Percentiles rank a stretch among this genome's conserved stretches.
Conservation (phyloP, 1,140 invertebrate genomes). For the Drosophila grimshawi region DNA sequence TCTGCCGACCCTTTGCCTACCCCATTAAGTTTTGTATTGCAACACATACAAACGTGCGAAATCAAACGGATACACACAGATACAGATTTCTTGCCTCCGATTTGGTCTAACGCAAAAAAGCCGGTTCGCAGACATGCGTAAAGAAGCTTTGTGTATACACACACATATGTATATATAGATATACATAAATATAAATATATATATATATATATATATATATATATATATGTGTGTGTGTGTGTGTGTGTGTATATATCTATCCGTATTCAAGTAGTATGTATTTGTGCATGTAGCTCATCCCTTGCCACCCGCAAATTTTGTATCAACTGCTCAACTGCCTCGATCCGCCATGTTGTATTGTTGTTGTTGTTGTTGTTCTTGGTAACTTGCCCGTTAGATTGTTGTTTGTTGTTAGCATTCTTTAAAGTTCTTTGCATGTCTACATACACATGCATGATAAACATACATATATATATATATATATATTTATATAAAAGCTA, state of each 20-base stretch:
- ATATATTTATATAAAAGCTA: conserved; percentile 5
- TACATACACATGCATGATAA: conserved; percentile 2
- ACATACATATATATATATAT: neutral
- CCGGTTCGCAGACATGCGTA: conserved; percentile 78
- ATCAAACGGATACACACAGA: conserved; percentile 54
- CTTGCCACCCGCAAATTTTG: neutral
- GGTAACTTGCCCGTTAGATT: conserved; percentile 12
- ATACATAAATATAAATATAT: neutral
- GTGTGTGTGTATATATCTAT: conserved; percentile 13
- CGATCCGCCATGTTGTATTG: conserved; percentile 57
- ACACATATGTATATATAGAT: too few relatives aligned
- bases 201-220: neutral
- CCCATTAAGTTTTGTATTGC: conserved; percentile 75
- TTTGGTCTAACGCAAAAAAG: conserved; percentile 69
- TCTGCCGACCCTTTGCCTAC: conserved; percentile 67
- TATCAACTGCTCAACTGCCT: neutral
- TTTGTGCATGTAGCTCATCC: conserved; percentile 1
- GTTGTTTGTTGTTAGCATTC: conserved; percentile 28
- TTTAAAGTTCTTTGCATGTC: conserved; percentile 25
- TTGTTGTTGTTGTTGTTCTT: conserved; percentile 15
- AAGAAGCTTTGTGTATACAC: conserved; percentile 22
- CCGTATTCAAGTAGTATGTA: conserved; percentile 23
- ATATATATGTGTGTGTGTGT: conserved; percentile 9
- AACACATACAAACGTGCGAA: conserved; percentile 18
- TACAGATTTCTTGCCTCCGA: conserved; percentile 31